phyloP scores from a whole-genome alignment of 2,113 vertebrate species.

The Garra rufa region DNA sequence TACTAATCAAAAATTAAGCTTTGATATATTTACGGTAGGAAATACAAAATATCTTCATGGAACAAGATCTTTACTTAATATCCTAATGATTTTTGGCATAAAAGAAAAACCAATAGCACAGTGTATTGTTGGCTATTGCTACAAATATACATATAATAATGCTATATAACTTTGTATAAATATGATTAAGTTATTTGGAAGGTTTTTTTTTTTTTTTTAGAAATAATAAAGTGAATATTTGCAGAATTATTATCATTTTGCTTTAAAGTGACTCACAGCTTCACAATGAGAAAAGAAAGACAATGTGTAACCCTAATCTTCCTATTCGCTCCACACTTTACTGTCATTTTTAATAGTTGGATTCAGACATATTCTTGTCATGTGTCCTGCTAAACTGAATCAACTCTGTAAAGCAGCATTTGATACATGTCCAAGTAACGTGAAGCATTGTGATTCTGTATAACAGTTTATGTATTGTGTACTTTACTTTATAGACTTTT shows the following conservation, averaged over 20 bases:
- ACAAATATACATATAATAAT: no score
- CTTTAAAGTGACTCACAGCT: background rate
- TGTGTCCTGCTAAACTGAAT: background rate
- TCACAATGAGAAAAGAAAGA: background rate
- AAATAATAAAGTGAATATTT: no score
- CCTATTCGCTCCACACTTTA: background rate
- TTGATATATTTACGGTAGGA: no score
- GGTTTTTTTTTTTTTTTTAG: no score
- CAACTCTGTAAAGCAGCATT: background rate
- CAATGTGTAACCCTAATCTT: background rate
- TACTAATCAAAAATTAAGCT: no score
- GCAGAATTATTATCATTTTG: background rate
- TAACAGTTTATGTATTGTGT: slow-evolving; percentile 1
- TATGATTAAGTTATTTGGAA: no score
- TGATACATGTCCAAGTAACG: background rate
- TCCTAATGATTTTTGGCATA: no score
- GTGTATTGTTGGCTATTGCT: no score
- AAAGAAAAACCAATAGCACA: no score
- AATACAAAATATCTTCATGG: no score
- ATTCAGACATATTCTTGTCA: background rate
- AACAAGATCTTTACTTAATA: no score
- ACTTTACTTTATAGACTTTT: slow-evolving; percentile 4
- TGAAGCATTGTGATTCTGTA: background rate
- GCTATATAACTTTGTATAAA: no score
- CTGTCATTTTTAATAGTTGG: background rate